Evolutionary conservation across 2,888 invertebrate species (phyloP), one percentile per base, ranked within the genome.

Genomic region (Hydriomena furcata): DNA sequence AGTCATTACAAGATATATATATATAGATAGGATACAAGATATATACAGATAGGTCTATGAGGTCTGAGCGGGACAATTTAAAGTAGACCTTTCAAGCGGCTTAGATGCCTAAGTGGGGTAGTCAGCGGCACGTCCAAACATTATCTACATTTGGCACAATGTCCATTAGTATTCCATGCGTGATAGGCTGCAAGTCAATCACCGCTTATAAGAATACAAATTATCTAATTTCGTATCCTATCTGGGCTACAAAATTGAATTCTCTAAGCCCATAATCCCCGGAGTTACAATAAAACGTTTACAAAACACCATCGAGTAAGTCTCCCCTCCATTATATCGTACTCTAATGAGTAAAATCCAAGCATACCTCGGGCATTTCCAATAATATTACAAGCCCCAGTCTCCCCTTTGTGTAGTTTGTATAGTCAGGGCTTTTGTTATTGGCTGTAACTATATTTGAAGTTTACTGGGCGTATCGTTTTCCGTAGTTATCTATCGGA

Each of bases 281-380:
- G 72, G 76, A 76, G 69, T 73, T 65, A 61, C 71, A 70, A 71
- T 74, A 77, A 76, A 81, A 76, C 73, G 74, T 80, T 79, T 76
- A 79, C 82, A 79, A 80, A 85, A 81, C 74, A 73, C 66, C 68
- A 71, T 62, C 52, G 71, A 70, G 62, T 68, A 68, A 65, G 71
- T 73, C 76, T 73, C 72, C 66, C 74, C n/a, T n/a, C 79, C 73
- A 73, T 79, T 79, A 79, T 73, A 72, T 74, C 73, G 65, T 69
- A 76, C 73, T 76, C 80, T 87, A 89, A 89, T 89, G 87, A 86
- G 87, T 85, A 85, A 83, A 87, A 89, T 88, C 87, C 86, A 79
- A 76, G 83, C 86, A 84, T 87, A 85, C 85, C 83, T 86, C 81
- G 73, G 80, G 81, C 77, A 76, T 79, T 83, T 77, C 80, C 84